These are phyloP conservation scores for Monarcha castaneiventris DNA, from an alignment of 2,113 vertebrate genomes.

Conservation along the genomic window DNA sequence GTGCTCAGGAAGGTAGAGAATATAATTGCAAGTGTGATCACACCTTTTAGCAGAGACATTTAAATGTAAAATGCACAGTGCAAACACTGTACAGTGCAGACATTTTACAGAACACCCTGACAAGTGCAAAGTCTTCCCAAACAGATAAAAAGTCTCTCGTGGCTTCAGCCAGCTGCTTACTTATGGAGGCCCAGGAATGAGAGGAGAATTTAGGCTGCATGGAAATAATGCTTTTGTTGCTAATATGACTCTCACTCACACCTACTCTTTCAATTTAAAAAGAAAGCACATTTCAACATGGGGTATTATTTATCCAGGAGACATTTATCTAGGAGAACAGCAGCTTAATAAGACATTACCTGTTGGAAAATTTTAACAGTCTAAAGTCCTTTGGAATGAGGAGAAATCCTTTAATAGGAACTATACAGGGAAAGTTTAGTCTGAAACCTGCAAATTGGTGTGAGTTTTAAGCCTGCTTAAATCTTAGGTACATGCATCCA, in stretches of 20 bases:
- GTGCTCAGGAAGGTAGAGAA: neutral
- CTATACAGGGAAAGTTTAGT: neutral
- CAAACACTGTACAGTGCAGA: neutral
- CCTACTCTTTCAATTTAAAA: neutral
- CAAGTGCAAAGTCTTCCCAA: neutral
- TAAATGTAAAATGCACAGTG: neutral
- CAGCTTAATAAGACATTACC: neutral
- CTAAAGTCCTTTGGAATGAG: neutral
- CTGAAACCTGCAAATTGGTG: neutral
- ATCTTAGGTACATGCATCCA: neutral
- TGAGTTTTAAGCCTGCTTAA: neutral
- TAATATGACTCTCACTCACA: neutral
- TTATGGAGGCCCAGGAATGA: neutral
- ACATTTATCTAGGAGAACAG: neutral
- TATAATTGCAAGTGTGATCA: neutral
- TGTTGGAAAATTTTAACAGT: neutral
- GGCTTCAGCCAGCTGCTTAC: neutral
- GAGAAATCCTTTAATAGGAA: neutral
- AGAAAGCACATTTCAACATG: neutral
- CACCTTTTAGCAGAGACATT: constrained; percentile 33
- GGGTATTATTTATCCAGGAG: neutral
- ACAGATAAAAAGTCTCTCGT: neutral
- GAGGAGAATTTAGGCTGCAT: neutral
- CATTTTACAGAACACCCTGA: neutral
- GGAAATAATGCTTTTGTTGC: neutral